Conservation (phyloP, 2,113 vertebrate species). For the Propithecus coquereli region DNA sequence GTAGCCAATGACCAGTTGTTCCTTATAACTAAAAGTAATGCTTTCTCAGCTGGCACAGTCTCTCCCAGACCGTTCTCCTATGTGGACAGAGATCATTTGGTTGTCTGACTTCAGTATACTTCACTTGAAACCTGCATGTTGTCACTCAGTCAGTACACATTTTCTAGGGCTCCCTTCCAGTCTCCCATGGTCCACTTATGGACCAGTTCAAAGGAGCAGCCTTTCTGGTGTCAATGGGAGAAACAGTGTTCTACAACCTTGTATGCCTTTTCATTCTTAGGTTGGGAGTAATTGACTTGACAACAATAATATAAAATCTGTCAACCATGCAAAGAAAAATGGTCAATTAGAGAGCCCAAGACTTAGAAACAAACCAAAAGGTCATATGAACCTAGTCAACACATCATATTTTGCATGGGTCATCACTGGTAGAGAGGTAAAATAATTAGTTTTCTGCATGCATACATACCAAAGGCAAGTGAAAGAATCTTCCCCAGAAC, state of each 20-base stretch:
- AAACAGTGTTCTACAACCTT: neutral
- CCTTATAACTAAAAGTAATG: neutral
- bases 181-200: neutral
- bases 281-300: neutral
- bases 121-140: neutral
- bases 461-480: neutral
- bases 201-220: neutral
- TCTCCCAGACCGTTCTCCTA: neutral
- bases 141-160: neutral
- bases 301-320: neutral
- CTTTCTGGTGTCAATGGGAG: neutral
- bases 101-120: neutral
- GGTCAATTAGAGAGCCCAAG: neutral
- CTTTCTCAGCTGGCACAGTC: neutral
- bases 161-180: neutral
- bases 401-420: neutral
- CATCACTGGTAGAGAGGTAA: neutral
- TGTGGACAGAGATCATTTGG: neutral
- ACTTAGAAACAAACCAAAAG: neutral
- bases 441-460: neutral
- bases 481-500: neutral
- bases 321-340: neutral
- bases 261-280: neutral
- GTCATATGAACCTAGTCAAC: neutral
- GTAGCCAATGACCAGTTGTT: neutral